A percentile compares a stretch with the other conserved stretches of the same genome.
Evolutionary conservation across 1,140 invertebrate species (phyloP).

Genomic region (Rhynchophorus ferrugineus): DNA sequence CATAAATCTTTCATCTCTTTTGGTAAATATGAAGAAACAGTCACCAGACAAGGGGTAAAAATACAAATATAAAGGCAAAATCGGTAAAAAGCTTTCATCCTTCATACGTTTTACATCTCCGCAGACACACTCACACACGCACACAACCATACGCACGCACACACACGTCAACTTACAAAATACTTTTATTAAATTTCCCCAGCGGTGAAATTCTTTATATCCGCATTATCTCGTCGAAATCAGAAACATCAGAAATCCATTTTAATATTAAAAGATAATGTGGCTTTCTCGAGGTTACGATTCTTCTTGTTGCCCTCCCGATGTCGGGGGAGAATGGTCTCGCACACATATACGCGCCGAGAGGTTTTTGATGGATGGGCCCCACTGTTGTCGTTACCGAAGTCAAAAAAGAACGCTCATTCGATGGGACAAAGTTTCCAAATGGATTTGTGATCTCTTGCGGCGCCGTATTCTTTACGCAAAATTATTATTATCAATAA

Average conservation of each 20-base stretch:
- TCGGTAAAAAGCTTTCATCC: not conserved
- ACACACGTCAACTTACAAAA: not conserved
- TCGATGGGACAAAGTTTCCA: no score
- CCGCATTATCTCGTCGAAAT: not conserved
- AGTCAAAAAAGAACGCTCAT: no score
- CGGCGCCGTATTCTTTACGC: no score
- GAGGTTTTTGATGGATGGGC: no score
- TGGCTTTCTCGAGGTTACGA: not conserved
- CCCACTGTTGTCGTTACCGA: no score
- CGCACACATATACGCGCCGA: no score
- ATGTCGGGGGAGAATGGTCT: no score
- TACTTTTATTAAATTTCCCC: not conserved
- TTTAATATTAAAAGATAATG: constrained; percentile 1
- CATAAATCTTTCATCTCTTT: no score
- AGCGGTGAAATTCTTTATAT: not conserved
- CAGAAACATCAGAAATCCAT: constrained; percentile 5
- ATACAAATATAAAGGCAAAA: not conserved
- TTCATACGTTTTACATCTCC: not conserved
- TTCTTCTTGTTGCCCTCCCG: no score
- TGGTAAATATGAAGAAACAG: no score
- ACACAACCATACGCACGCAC: not conserved
- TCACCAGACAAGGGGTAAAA: not conserved
- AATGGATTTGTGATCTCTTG: no score
- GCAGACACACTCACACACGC: not conserved
- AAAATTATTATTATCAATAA: no score